Base-by-base conservation (phyloP, 2,113 vertebrate species). In the Peromyscus leucopus region DNA sequence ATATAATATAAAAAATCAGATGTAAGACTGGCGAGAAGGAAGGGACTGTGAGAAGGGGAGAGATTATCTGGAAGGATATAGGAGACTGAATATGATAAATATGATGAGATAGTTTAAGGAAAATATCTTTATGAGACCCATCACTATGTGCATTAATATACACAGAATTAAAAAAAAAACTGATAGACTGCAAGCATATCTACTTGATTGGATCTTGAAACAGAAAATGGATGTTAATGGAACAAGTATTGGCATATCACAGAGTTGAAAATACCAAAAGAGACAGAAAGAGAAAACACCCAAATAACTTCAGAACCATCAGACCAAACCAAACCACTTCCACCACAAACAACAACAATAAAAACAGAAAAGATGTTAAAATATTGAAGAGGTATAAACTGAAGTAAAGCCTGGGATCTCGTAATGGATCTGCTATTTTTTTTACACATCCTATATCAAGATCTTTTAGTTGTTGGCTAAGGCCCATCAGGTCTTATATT, bases 351-450 rank as follows among this genome's bases (percentile, higher is more conserved):
- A 75, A 55, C 75, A 48, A 31, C 24, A 39, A 39, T 21, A 67
- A 13, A 42, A 86, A 39, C 36, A 67, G 24, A 42, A 86, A 67
- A 33, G 31, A 51, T 33, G 63, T 74, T 22, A 92, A 97, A 92
- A 86, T 90, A 71, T 55, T 48, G 74, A 84, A 69, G 46, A 80
- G 19, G 55, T 88, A 2, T 74, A 48, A 94, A 65, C 16, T 92
- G 12, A 90, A 96, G 46, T 63, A 71, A 95, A 96, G 55, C 88
- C n/a, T 76, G 59, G 72, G 10, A 76, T 86, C 51, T 90, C n/a
- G 1, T 82, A 57, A 19, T 63, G 21, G 17, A 63, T 69, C 28
- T 92, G 5, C 15, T 92, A 12, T 55, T 91, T 55, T 88, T 93
- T 31, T 92, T 51, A 90, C 36, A 86, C 3, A 48, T 31, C 57